phyloP scores from a whole-genome alignment of 2,797 vertebrate species.

The Cottoperca gobio region DNA sequence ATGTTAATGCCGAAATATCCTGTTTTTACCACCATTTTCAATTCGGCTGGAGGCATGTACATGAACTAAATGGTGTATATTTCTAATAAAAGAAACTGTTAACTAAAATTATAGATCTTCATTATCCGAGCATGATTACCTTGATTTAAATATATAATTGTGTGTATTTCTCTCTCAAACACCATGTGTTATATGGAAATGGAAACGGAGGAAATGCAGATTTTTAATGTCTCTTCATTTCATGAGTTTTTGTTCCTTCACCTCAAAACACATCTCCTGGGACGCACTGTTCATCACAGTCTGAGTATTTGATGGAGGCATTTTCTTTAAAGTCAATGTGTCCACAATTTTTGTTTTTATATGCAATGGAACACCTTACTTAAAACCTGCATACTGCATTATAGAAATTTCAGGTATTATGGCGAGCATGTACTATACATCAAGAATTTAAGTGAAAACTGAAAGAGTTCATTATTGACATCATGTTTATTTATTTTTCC shows the following conservation, averaged over 20 bases:
- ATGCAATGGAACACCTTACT: not conserved
- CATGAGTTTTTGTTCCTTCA: not conserved
- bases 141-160: not conserved
- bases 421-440: not conserved
- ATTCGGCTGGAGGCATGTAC: not conserved
- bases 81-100: not conserved
- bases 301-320: not conserved
- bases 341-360: not conserved
- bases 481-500: conserved; percentile 14
- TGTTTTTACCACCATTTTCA: not conserved
- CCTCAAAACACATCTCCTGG: not conserved
- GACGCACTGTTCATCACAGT: not conserved
- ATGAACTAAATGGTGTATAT: not conserved
- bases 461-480: conserved; percentile 46
- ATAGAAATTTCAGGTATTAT: not conserved
- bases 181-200: not conserved
- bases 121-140: not conserved
- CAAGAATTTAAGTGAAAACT: conserved; percentile 13
- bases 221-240: not conserved
- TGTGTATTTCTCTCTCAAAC: not conserved
- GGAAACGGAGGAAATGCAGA: not conserved
- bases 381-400: not conserved
- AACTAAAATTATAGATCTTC: not conserved
- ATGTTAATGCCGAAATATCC: not conserved
- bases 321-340: not conserved